Evolutionary conservation across 2,888 invertebrate species (phyloP).

Genomic region (Alloscopus bannaensis): DNA sequence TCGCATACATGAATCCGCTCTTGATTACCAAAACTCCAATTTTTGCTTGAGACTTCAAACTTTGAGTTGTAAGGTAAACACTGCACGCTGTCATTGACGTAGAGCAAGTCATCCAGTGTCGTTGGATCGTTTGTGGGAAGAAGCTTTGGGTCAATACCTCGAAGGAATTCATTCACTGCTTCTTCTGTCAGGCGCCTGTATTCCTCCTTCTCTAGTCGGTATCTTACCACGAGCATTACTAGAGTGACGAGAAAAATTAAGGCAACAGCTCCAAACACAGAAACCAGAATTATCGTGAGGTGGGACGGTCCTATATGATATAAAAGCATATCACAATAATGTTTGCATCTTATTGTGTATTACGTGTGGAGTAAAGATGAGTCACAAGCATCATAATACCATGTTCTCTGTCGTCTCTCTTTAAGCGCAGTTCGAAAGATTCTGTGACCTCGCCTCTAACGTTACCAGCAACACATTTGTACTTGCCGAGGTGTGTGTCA

Average conservation of each 20-base stretch:
- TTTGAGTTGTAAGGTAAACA: slow-evolving; percentile 30
- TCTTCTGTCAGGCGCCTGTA: slow-evolving; percentile 51
- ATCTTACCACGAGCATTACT: slow-evolving; percentile 19
- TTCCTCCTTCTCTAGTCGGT: slow-evolving; percentile 49
- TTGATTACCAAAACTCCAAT: slow-evolving; percentile 53
- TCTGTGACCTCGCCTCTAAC: background rate
- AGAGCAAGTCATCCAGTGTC: background rate
- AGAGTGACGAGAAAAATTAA: slow-evolving; percentile 25
- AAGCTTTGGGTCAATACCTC: slow-evolving; percentile 25
- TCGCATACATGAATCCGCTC: background rate
- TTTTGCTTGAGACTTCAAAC: slow-evolving; percentile 43
- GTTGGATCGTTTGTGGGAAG: background rate
- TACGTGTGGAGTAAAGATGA: too few species aligned
- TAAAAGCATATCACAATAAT: background rate
- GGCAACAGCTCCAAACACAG: slow-evolving; percentile 24
- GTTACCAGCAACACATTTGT: slow-evolving; percentile 43
- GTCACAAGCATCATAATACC: too few species aligned
- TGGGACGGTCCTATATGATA: background rate
- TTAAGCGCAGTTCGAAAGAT: slow-evolving; percentile 36
- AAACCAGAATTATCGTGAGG: slow-evolving; percentile 27
- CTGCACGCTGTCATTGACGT: slow-evolving; percentile 39
- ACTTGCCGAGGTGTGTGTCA: slow-evolving; percentile 31
- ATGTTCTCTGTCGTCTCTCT: too few species aligned
- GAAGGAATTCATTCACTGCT: slow-evolving; percentile 47
- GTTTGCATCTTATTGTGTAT: background rate